Evolutionary conservation across 2,113 vertebrate species (phyloP).

Genomic region (Suncus etruscus): DNA sequence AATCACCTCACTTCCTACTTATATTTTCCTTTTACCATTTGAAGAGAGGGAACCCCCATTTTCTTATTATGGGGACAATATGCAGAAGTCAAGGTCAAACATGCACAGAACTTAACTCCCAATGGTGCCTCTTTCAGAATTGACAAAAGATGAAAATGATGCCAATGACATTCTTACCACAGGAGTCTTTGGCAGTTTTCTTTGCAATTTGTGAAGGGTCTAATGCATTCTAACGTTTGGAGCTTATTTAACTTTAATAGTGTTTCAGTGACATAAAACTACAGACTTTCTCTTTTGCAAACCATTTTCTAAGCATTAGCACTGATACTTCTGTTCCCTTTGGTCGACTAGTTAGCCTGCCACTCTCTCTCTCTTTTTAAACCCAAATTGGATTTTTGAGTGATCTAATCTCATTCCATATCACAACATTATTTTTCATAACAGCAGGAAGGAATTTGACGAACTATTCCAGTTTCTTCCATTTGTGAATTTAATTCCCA

Average conservation of each 20-base stretch:
- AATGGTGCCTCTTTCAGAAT: background rate
- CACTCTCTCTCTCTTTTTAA: constrained; percentile 54
- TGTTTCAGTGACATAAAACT: constrained; percentile 51
- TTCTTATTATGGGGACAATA: background rate
- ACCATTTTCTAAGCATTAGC: constrained; percentile 67
- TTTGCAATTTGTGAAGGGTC: constrained; percentile 34
- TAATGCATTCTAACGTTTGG: constrained; percentile 47
- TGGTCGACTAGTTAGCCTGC: constrained; percentile 69
- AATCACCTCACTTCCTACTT: no score
- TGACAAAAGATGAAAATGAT: constrained; percentile 14
- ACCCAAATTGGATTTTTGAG: constrained; percentile 77
- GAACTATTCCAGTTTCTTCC: constrained; percentile 70
- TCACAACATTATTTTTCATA: constrained; percentile 79
- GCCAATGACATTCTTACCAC: background rate
- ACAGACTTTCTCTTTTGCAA: constrained; percentile 41
- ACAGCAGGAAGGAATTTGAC: constrained; percentile 80
- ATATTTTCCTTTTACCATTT: background rate
- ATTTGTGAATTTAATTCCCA: constrained; percentile 80
- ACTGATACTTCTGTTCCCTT: constrained; percentile 63
- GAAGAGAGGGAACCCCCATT: background rate
- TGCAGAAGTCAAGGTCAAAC: constrained; percentile 3
- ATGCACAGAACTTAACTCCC: background rate
- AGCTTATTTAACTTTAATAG: constrained; percentile 61
- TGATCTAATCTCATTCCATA: constrained; percentile 77
- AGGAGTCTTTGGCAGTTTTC: background rate